phyloP scores from a whole-genome alignment of 2,113 vertebrate species.

The Eulacestoma nigropectus region DNA sequence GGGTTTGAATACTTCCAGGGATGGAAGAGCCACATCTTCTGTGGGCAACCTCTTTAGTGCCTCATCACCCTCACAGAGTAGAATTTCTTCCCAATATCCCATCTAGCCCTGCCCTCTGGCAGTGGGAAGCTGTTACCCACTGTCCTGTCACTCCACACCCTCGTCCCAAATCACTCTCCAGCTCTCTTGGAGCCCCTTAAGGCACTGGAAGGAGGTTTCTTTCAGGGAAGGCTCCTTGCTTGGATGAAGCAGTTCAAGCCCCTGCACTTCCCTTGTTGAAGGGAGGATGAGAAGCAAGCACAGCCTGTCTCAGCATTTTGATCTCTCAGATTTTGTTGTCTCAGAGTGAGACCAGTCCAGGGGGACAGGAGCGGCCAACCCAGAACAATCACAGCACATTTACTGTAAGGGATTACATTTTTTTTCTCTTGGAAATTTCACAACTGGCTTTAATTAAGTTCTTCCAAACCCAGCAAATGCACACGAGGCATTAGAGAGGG shows the following conservation, averaged over 20 bases:
- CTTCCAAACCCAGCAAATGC: not conserved
- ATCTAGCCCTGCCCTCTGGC: fast-evolving
- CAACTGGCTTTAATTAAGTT: constrained; percentile 52
- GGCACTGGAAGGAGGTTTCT: not conserved
- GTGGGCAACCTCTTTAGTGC: fast-evolving
- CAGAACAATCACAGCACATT: constrained; percentile 18
- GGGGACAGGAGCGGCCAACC: not conserved
- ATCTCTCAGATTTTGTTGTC: constrained; percentile 18
- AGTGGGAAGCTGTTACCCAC: not conserved
- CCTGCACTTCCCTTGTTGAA: not conserved
- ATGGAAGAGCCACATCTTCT: not conserved
- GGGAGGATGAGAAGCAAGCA: not conserved
- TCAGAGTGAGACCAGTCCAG: not conserved
- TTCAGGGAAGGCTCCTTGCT: not conserved
- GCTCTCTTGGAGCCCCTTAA: not conserved
- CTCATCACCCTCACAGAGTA: fast-evolving
- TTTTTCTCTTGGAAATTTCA: constrained; percentile 1
- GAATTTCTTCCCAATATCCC: not conserved
- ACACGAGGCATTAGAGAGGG: not conserved
- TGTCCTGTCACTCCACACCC: not conserved
- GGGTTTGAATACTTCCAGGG: fast-evolving
- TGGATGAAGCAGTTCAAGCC: not conserved
- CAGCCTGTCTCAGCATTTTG: not conserved
- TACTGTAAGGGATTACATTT: not conserved
- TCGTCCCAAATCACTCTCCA: not conserved